These are phyloP conservation scores for Hoplostethus atlanticus DNA, from an alignment of 2,797 vertebrate genomes.

Conservation along the genomic window DNA sequence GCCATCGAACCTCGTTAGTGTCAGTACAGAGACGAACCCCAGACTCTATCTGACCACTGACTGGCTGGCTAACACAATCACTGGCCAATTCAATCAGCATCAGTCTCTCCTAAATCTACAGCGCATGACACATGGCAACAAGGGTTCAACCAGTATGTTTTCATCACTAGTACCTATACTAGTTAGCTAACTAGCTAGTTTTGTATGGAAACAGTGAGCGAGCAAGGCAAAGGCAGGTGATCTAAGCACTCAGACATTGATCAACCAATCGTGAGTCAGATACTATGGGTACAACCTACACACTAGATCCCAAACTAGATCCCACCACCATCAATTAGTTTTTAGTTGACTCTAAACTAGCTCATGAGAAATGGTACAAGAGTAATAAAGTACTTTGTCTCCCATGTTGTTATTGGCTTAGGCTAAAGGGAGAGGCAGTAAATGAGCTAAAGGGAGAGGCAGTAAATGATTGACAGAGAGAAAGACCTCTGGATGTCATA, in stretches of 20 bases:
- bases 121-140: not conserved
- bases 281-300: too few relatives aligned
- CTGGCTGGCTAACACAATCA: constrained; percentile 23
- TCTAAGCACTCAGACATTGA: too few relatives aligned
- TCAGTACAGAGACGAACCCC: not conserved
- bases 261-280: too few relatives aligned
- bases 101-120: constrained; percentile 3
- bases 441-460: constrained; percentile 9
- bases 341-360: too few relatives aligned
- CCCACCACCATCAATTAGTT: too few relatives aligned
- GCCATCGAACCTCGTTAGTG: constrained; percentile 14
- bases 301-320: too few relatives aligned
- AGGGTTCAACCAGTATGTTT: not conserved
- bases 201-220: too few relatives aligned
- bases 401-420: constrained; percentile 26
- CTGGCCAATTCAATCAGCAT: constrained; percentile 17
- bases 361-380: too few relatives aligned
- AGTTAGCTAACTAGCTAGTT: too few relatives aligned
- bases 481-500: not conserved
- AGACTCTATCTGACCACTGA: too few relatives aligned
- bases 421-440: constrained; percentile 16
- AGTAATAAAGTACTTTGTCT: not conserved
- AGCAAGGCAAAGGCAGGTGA: too few relatives aligned
- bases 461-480: constrained; percentile 1
- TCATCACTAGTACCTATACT: too few relatives aligned